Evolutionary conservation across 2,113 vertebrate genomes (phyloP).

Genomic region (Planiliza haematocheilus): DNA sequence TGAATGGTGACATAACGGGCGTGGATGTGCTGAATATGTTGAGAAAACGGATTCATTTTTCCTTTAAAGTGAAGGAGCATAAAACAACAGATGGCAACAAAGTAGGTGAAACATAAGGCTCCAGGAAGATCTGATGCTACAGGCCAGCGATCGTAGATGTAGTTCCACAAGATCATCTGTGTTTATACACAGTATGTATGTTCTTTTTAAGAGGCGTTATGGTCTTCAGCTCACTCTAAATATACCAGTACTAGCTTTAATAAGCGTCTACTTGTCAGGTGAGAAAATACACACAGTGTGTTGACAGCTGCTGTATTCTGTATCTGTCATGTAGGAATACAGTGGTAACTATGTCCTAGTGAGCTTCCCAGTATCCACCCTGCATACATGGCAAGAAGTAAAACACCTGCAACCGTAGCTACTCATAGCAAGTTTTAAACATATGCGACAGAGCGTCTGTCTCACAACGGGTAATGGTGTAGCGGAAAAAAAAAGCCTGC

Average conservation of each 20-base stretch:
- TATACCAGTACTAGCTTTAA: not conserved
- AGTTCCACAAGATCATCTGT: not conserved
- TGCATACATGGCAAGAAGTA: constrained; percentile 2
- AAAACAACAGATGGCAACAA: constrained; percentile 11
- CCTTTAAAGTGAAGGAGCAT: not conserved
- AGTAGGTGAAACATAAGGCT: constrained; percentile 10
- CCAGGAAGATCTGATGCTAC: constrained; percentile 6
- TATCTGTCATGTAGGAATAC: constrained; percentile 3
- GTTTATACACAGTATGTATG: not conserved
- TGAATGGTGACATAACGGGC: constrained; percentile 9
- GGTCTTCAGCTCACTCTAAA: constrained; percentile 3
- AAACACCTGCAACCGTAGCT: constrained; percentile 17
- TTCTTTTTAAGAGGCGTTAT: not conserved
- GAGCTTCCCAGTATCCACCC: not conserved
- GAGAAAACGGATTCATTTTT: not conserved
- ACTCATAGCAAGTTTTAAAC: constrained; percentile 16
- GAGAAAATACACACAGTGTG: not conserved
- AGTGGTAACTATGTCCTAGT: constrained; percentile 7
- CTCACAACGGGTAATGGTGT: constrained; percentile 10
- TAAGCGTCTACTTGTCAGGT: constrained; percentile 17
- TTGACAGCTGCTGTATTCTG: constrained; percentile 6
- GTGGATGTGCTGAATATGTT: not conserved
- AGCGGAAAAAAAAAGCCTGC: constrained; percentile 9
- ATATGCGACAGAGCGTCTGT: constrained; percentile 35
- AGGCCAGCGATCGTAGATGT: not conserved